Percentiles rank a stretch among this genome's conserved stretches.
phyloP scores from a whole-genome alignment of 2,888 invertebrate species.

The Hypselothyrea guttata region DNA sequence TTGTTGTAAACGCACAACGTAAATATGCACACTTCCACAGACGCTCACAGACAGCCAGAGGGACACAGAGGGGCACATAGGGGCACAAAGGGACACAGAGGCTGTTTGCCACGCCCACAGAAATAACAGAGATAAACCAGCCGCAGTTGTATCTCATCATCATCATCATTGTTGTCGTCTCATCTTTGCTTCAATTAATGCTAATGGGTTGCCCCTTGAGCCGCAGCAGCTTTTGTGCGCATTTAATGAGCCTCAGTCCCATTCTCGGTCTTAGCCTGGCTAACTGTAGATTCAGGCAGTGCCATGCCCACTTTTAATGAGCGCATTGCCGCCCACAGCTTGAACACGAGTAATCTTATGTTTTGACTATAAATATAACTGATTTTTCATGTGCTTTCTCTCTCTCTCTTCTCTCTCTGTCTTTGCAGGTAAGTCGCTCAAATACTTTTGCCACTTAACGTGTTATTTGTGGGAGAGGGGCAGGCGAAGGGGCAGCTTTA shows the following conservation, averaged over 20 bases:
- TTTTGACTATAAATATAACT: slow-evolving; percentile 57
- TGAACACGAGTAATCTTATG: slow-evolving; percentile 24
- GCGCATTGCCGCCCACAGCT: slow-evolving; percentile 6
- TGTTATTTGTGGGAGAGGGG: neutral
- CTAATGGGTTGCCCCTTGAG: slow-evolving; percentile 53
- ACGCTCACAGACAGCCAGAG: neutral
- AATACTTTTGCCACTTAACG: slow-evolving; percentile 54
- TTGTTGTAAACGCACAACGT: slow-evolving; percentile 17
- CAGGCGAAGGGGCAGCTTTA: slow-evolving; percentile 15
- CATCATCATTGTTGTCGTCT: slow-evolving; percentile 24
- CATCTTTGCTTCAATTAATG: slow-evolving; percentile 62
- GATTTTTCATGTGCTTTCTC: slow-evolving; percentile 36
- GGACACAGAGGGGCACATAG: neutral
- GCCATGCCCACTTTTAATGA: slow-evolving; percentile 26
- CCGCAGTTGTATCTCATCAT: slow-evolving; percentile 30
- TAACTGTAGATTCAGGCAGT: neutral
- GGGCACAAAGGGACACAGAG: neutral
- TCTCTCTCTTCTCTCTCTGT: slow-evolving; percentile 37
- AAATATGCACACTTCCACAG: neutral
- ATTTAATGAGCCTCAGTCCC: slow-evolving; percentile 26
- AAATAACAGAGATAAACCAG: neutral
- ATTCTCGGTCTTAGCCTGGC: too few species aligned
- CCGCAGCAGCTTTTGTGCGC: slow-evolving; percentile 37
- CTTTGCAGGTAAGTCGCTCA: slow-evolving; percentile 66
- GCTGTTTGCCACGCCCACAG: slow-evolving; percentile 5